Evolutionary conservation across 2,113 vertebrate genomes (phyloP).

Genomic region (Dolichotis patagonum): DNA sequence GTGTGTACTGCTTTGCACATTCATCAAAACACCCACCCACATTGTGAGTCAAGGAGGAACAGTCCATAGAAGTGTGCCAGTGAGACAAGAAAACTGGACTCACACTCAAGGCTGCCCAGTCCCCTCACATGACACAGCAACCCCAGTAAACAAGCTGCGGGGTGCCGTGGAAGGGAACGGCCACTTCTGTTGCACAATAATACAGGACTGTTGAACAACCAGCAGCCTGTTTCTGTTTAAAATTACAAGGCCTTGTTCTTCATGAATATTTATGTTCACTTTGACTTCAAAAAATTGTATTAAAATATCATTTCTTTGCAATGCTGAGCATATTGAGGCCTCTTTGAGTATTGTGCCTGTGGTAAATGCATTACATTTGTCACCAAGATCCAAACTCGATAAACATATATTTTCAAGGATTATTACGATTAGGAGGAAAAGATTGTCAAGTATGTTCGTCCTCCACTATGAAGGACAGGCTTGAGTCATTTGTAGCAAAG

Average conservation of each 20-base stretch:
- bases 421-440: neutral
- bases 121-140: neutral
- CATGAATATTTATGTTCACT: neutral
- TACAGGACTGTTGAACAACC: neutral
- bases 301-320: conserved; percentile 12
- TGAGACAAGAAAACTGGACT: neutral
- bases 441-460: neutral
- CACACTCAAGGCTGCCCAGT: neutral
- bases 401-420: neutral
- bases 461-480: neutral
- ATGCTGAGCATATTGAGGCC: neutral
- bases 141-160: neutral
- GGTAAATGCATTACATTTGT: neutral
- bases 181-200: neutral
- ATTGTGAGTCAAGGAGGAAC: neutral
- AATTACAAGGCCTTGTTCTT: neutral
- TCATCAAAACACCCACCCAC: neutral
- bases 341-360: neutral
- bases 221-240: conserved; percentile 19
- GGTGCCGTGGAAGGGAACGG: neutral
- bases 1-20: neutral
- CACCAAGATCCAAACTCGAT: neutral
- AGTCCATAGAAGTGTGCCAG: neutral
- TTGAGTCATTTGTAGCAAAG: neutral
- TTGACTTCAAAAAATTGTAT: neutral